Evolutionary conservation across 2,888 invertebrate genomes (phyloP).

Genomic region (Tanytarsus gracilentus): DNA sequence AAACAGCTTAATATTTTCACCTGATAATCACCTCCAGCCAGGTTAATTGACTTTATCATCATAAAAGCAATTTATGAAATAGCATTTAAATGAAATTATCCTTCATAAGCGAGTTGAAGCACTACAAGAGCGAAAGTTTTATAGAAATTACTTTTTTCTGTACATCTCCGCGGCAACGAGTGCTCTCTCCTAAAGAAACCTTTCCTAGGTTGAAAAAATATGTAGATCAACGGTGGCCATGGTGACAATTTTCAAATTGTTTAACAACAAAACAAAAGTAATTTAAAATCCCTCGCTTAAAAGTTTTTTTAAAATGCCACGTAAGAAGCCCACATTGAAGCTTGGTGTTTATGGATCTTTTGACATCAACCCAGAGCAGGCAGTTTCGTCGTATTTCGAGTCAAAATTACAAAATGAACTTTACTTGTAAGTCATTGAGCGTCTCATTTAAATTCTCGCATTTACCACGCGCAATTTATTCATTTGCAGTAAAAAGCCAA

Average conservation of each 20-base stretch:
- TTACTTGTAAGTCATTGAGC: constrained; percentile 36
- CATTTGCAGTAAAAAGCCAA: constrained; percentile 38
- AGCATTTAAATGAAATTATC: too few species aligned
- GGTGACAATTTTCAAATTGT: not conserved
- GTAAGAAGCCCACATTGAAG: constrained; percentile 38
- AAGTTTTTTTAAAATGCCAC: constrained; percentile 36
- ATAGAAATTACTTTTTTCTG: too few species aligned
- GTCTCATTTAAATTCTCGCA: not conserved
- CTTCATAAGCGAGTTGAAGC: too few species aligned
- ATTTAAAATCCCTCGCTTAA: constrained; percentile 23
- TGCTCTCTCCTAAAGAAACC: too few species aligned
- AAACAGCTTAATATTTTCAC: too few species aligned
- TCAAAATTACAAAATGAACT: constrained; percentile 39
- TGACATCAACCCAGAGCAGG: constrained; percentile 39
- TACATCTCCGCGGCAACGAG: too few species aligned
- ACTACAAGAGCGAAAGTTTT: too few species aligned
- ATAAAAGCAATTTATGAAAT: too few species aligned
- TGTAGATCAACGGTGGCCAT: constrained; percentile 13
- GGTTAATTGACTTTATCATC: too few species aligned
- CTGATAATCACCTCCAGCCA: too few species aligned
- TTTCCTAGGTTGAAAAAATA: not conserved
- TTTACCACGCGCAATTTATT: not conserved
- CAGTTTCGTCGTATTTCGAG: constrained; percentile 37
- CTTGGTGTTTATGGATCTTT: constrained; percentile 40
- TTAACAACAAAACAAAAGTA: not conserved